Base-by-base conservation (phyloP, 1,140 invertebrate genomes). In the Drosophila malerkotliana region DNA sequence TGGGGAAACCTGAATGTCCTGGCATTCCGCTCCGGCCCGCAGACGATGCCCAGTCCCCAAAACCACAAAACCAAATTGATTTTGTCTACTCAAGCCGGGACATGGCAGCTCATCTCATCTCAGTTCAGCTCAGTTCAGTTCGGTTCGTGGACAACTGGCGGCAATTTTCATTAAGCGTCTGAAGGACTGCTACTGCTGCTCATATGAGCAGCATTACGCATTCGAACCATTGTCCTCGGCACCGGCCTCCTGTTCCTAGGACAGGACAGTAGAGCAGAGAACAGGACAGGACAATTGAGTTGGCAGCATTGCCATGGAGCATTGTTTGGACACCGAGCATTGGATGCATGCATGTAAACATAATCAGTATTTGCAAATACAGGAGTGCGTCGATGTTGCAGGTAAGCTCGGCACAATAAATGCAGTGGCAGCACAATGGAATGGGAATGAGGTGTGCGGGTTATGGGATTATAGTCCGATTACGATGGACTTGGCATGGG, bases 301-400 rank as follows among this genome's bases (percentile, higher is more conserved):
- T 87, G 68, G 15, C 48, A 49, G 56, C 64, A 69, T n/a, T 37
- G 48, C 44, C 49, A 49, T 41, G 18, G 54, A 57, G 74, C 52
- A 77, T 85, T 85, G 82, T 85, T 85, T 87, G 82, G 72, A 62
- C 79, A 79, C 59, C 45, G 57, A 48, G 51, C 72, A 82, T 66
- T 69, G 78, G 83, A 82, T 83, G 83, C 73, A 79, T 83, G 76
- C 79, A 83, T 89, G 83, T 79, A 88, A 88, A 88, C 83, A 88
- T 88, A 88, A 88, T 88, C 83, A 88, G 83, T 88, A 88, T 88
- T 88, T 88, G 79, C 83, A 88, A 88, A 88, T 88, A 88, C 55
- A 63, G 83, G 72, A 88, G 34, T 66, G 79, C 75, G 82, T 24
- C 14, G 69, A 4, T 6, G n/a, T 32, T 53, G 41, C 41, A 47